A percentile compares a stretch with the other conserved stretches of the same genome.
Evolutionary conservation across 2,113 vertebrate genomes (phyloP).

Genomic region (Gallinago media): DNA sequence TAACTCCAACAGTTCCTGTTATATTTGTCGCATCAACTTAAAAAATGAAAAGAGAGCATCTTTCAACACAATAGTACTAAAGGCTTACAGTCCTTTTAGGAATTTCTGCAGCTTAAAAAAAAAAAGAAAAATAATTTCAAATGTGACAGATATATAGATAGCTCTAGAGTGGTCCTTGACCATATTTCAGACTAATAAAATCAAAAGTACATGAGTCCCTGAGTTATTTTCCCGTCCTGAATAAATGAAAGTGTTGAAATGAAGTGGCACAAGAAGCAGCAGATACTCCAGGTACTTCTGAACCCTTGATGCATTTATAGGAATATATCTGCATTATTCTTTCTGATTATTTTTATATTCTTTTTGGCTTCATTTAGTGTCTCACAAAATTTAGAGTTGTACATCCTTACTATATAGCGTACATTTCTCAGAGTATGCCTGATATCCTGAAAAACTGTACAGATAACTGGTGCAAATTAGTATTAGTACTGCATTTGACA

Average conservation of each 20-base stretch:
- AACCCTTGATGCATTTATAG: not conserved
- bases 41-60: not conserved
- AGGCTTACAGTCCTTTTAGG: not conserved
- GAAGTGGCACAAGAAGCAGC: not conserved
- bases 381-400: not conserved
- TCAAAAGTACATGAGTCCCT: not conserved
- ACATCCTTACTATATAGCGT: not conserved
- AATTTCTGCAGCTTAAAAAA: not conserved
- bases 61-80: not conserved
- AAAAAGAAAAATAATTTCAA: not conserved
- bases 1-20: not conserved
- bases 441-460: not conserved
- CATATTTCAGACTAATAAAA: not conserved
- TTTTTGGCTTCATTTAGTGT: not conserved
- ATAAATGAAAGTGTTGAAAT: not conserved
- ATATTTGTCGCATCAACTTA: not conserved
- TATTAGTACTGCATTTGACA: not conserved
- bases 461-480: not conserved
- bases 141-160: not conserved
- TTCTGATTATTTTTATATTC: not conserved
- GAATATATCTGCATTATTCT: fast-evolving
- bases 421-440: not conserved
- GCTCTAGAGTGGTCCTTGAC: not conserved
- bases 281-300: not conserved
- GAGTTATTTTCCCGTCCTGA: not conserved